Base-by-base conservation (phyloP, 2,888 invertebrate genomes). In the Heliconius cydno region DNA sequence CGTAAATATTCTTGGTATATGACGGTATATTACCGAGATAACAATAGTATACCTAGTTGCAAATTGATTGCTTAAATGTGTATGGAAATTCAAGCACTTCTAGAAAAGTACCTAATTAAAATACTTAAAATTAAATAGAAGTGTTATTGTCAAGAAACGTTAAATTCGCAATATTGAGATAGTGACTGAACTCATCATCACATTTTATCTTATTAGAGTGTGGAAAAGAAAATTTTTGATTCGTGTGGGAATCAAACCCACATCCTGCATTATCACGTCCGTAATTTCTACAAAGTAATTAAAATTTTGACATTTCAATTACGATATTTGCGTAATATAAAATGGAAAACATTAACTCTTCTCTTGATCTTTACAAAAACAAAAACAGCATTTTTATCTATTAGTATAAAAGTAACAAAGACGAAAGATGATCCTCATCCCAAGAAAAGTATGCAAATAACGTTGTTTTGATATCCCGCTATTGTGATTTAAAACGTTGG, bases 401-500 rank as follows among this genome's bases (percentile, higher is more conserved):
- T 57, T n/a, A 57, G 9, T 34, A 60, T 73, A 73, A 73, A 73
- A 60, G 72, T 72, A 74, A 72, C 72, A 73, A 78, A 67, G 28
- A 34, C 34, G 34, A 34, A 34, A 6, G 63, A 52, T n/a, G 70
- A 76, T 71, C 34, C 34, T 34, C 72, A 76, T 28, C 70, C 60
- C 9, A 41, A 78, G 74, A 74, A 73, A 46, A 79, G 34, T 79
- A 79, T 77, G 70, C 77, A 82, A 82, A 80, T 46, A 70, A 25
- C 28, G 76, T 74, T 80, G 81, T 68, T 80, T 73, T 82, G 80
- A 85, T 79, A 81, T 82, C 83, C 79, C 34, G 81, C 77, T 80
- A 83, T 83, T 85, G 85, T 87, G 85, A 83, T 83, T 83, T 82
- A 80, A 83, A 83, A 79, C 82, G 82, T 82, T 83, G 84, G 84